Evolutionary conservation across 2,797 vertebrate species (phyloP), one percentile per base, ranked within the genome.

Genomic region (Notolepis coatsorum): DNA sequence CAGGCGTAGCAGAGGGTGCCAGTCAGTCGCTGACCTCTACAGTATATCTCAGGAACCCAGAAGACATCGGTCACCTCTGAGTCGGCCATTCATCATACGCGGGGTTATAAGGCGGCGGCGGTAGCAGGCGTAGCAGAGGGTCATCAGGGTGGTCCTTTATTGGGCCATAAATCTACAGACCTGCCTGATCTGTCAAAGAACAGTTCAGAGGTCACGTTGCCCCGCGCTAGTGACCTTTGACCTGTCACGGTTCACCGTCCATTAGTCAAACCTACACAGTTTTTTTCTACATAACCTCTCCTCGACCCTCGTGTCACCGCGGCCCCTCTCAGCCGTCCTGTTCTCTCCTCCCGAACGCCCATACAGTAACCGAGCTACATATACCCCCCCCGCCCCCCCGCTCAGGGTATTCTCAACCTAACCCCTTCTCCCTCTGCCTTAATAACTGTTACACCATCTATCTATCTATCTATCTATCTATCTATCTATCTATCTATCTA

Each of bases 1-100:
- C n/a, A n/a, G n/a, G n/a, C n/a, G n/a, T n/a, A n/a, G 71, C 73
- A 73, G 68, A 65, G 67, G 56, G 66, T 48, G n/a, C n/a, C n/a
- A n/a, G n/a, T n/a, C n/a, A n/a, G n/a, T n/a, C n/a, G n/a, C n/a
- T 35, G 13, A 1, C 8, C 13, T 35, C 31, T 35, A 13, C 35
- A 37, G 12, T 5, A 10, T n/a, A 12, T 37, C 10, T 45, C 66
- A 62, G 55, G 1, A 41, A 71, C 77, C 75, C 84, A 86, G 81
- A 64, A 67, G 84, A 65, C 73, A 71, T 52, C 24, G 51, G 35
- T 51, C 68, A 47, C 46, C 63, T 75, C 63, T 0, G 41, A 42
- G 18, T 66, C 38, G 62, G 56, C 75, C 63, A 73, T 85, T 76
- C 75, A 77, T 81, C 85, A 84, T 45, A 41, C 9, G 31, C 71